Base-by-base conservation (phyloP, 2,797 vertebrate species). In the Enteromius radiatus region DNA sequence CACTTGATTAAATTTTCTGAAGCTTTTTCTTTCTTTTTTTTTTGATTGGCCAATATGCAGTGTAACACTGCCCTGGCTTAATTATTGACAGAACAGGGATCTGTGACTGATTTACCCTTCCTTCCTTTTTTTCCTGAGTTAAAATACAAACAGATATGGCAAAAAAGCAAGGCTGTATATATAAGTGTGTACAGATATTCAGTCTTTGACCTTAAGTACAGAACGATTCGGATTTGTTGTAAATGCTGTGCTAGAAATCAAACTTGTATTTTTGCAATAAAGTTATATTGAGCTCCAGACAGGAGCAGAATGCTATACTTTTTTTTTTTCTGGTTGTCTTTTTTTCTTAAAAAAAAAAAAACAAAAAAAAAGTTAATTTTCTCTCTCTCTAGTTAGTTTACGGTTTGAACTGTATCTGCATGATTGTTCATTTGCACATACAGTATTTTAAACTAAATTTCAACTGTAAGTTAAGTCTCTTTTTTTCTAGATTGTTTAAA, bases 211-310 rank as follows among this genome's bases (percentile, higher is more conserved):
- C 75, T 84, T 83, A 69, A 86, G 65, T 75, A 67, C 73, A 79
- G 49, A 81, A 38, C 49, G 83, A 78, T 83, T 87, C 70, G 68
- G 82, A 85, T 80, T 86, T 87, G 87, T 88, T 91, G 87, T 91
- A 91, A 89, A 91, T 89, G 88, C 88, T 90, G 90, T 91, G 91
- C 85, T 91, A 87, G 87, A 83, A 83, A 90, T 88, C 71, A 78
- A 88, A 83, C 87, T 80, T 91, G 90, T 93, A 92, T 93, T 93
- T 93, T 93, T 91, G 84, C 91, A 93, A 93, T 93, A 93, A 93
- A 93, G 89, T 82, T 87, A 84, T 88, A 75, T 81, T 87, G 84
- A 85, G 88, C 89, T 89, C 89, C 78, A 76, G 49, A 67, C 31
- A 47, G 47, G 87, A 85, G 87, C 88, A 61, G 78, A 86, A 82